Base-by-base conservation (phyloP, 2,888 invertebrate species). In the Agriopis leucophaearia region DNA sequence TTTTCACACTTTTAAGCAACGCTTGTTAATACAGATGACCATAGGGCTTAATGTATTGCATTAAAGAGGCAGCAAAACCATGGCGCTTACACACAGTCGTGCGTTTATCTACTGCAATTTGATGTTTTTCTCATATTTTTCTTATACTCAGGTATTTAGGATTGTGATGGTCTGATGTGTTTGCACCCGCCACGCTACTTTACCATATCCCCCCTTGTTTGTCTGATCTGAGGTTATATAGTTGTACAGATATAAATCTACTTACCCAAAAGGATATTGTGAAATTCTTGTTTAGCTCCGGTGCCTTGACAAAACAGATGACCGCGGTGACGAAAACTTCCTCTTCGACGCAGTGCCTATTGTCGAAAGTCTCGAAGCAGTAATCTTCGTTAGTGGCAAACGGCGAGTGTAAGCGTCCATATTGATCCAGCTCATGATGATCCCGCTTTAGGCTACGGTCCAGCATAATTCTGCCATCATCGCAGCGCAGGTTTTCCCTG, bases 281-380 rank as follows among this genome's bases (percentile, higher is more conserved):
- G 71, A 89, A 93, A 70, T 93, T 83, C 75, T 90, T 90, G 8
- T 70, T 52, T 3, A 56, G 64, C 36, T 74, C 69, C 1, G 74
- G 74, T 38, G 75, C 69, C 61, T 78, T 81, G 2, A 88, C 76
- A 66, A 89, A 94, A 71, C 94, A 94, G n/a, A 85, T 81, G 13
- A 90, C 79, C 0, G 85, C 84, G 1, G 86, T 86, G n/a, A 87
- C 66, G 38, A 78, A 57, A 5, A 90, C 67, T 36, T 82, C 81
- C 1, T 78, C 79, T 6, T 73, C 72, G 8, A 82, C 81, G 67
- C 93, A 92, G 18, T 78, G 70, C 8, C 88, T 81, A 52, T 79
- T 81, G 71, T 94, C 93, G 61, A 93, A 90, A 18, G 85, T 76
- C 70, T 94, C 94, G n/a, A 94, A 61, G 71, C 94, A 94, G 74